A percentile compares a stretch with the other conserved stretches of the same genome.
phyloP scores from a whole-genome alignment of 2,113 vertebrate genomes.

The Phyllopteryx taeniolatus region DNA sequence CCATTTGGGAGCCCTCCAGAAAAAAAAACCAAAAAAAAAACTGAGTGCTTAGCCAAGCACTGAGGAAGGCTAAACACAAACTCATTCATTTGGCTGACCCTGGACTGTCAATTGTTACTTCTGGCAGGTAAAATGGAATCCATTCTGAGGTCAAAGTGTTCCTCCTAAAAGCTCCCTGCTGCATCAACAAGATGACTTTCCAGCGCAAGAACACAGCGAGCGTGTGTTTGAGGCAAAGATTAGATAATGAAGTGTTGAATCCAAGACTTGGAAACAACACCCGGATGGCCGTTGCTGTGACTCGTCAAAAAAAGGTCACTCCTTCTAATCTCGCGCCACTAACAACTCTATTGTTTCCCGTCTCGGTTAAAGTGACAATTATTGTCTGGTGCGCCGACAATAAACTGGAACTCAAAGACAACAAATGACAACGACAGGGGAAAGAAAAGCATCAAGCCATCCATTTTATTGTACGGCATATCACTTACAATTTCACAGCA shows the following conservation, averaged over 20 bases:
- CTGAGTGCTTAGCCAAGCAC: conserved; percentile 52
- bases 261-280: conserved; percentile 13
- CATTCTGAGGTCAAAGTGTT: conserved; percentile 6
- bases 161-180: conserved; percentile 20
- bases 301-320: not conserved
- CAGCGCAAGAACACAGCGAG: not conserved
- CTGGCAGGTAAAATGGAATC: conserved; percentile 24
- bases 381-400: not conserved
- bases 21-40: not conserved
- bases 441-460: not conserved
- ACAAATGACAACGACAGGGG: not conserved
- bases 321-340: not conserved
- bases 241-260: conserved; percentile 32
- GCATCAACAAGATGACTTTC: conserved; percentile 24
- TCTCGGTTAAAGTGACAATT: not conserved
- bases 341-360: not conserved
- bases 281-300: not conserved
- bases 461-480: not conserved
- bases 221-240: conserved; percentile 22
- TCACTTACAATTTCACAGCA: not conserved
- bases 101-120: conserved; percentile 18
- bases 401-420: not conserved
- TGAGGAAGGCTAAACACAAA: conserved; percentile 53
- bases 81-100: conserved; percentile 51
- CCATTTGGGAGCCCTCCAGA: conserved; percentile 68